These are phyloP conservation scores for Melanotaenia trifasciata DNA, from an alignment of 2,797 vertebrate species.

Conservation along the genomic window DNA sequence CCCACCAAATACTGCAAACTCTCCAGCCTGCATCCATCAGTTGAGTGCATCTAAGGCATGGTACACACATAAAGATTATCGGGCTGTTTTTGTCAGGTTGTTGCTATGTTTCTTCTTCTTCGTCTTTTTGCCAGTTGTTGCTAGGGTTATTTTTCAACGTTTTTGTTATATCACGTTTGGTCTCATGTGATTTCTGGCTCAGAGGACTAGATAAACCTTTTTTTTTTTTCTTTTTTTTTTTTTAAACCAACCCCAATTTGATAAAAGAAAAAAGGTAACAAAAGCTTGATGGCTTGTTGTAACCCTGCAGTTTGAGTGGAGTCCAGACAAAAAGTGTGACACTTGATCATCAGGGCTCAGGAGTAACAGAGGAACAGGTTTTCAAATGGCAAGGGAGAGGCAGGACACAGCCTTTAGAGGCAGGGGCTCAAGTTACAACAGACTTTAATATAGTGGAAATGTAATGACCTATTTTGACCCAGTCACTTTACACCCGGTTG, in stretches of 20 bases:
- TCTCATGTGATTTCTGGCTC: too few relatives aligned
- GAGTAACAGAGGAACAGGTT: slow-evolving; percentile 73
- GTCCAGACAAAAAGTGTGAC: slow-evolving; percentile 64
- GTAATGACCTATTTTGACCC: slow-evolving; percentile 24
- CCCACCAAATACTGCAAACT: too few relatives aligned
- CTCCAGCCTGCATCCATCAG: too few relatives aligned
- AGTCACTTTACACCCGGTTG: slow-evolving; percentile 8
- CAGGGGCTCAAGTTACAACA: slow-evolving; percentile 66
- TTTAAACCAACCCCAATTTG: background rate
- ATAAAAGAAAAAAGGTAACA: background rate
- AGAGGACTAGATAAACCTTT: too few relatives aligned
- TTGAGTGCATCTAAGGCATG: too few relatives aligned
- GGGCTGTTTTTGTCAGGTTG: too few relatives aligned
- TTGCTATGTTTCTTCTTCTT: too few relatives aligned
- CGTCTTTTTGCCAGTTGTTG: too few relatives aligned
- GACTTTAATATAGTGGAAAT: slow-evolving; percentile 46
- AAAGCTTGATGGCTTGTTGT: slow-evolving; percentile 7
- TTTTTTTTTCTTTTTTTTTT: too few relatives aligned
- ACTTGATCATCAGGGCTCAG: slow-evolving; percentile 56
- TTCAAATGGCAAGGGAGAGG: slow-evolving; percentile 59
- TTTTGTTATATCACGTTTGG: too few relatives aligned
- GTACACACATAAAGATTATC: too few relatives aligned
- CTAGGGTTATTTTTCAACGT: too few relatives aligned
- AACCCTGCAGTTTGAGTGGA: slow-evolving; percentile 31
- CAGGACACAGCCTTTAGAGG: slow-evolving; percentile 48